Evolutionary conservation across 2,888 invertebrate genomes (phyloP).

Genomic region (Polia nebulosa): DNA sequence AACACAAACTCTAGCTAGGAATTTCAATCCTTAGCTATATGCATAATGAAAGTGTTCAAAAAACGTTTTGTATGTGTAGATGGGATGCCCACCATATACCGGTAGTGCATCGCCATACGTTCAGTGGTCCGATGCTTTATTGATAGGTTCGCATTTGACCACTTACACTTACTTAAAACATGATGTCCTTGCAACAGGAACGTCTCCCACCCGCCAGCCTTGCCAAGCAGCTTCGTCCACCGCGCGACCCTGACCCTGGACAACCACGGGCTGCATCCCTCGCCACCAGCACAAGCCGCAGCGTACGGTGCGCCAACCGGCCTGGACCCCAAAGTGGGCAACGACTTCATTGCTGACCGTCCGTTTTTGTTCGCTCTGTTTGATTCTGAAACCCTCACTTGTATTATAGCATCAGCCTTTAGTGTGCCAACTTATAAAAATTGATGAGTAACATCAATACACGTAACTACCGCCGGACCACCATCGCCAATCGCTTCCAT

Average conservation of each 20-base stretch:
- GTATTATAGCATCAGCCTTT: conserved; percentile 27
- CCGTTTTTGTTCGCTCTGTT: conserved; percentile 55
- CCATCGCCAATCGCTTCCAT: too few relatives aligned
- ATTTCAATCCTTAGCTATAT: too few relatives aligned
- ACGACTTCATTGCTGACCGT: conserved; percentile 47
- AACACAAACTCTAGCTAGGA: too few relatives aligned
- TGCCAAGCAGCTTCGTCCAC: conserved; percentile 62
- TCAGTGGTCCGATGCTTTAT: too few relatives aligned
- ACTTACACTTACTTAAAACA: neutral
- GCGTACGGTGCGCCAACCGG: conserved; percentile 2
- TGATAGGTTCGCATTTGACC: too few relatives aligned
- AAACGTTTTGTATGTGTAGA: too few relatives aligned
- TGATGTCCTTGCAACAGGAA: conserved; percentile 51
- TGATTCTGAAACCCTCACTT: conserved; percentile 53
- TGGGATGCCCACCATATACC: too few relatives aligned
- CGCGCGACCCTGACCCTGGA: conserved; percentile 56
- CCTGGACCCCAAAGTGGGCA: conserved; percentile 35
- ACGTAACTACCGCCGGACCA: too few relatives aligned
- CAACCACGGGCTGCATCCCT: conserved; percentile 40
- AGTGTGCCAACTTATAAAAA: conserved; percentile 49
- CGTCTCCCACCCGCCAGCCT: conserved; percentile 64
- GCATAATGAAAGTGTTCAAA: too few relatives aligned
- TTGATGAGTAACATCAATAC: neutral
- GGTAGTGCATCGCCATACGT: too few relatives aligned
- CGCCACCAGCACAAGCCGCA: neutral